Evolutionary conservation across 2,888 invertebrate species (phyloP).

Genomic region (Deilephila porcellus): DNA sequence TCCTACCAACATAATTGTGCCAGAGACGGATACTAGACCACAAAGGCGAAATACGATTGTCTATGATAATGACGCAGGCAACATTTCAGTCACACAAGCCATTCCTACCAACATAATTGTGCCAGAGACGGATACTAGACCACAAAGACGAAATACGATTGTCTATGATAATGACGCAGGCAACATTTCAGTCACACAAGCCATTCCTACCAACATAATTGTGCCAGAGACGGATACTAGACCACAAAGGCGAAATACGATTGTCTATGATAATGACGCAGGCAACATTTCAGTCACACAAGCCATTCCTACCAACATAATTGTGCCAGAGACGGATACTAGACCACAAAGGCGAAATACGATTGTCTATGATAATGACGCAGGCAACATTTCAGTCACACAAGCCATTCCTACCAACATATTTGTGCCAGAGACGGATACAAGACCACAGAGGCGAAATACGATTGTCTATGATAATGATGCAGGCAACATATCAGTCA

Average conservation of each 20-base stretch:
- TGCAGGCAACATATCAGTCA: slow-evolving; percentile 47
- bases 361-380: slow-evolving; percentile 4
- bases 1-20: slow-evolving; percentile 39
- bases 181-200: slow-evolving; percentile 45
- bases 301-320: slow-evolving; percentile 40
- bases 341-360: slow-evolving; percentile 27
- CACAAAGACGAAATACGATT: slow-evolving; percentile 39
- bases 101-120: slow-evolving; percentile 38
- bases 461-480: slow-evolving; percentile 35
- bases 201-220: slow-evolving; percentile 35
- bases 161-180: slow-evolving; percentile 40
- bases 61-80: not conserved
- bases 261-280: slow-evolving; percentile 41
- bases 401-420: slow-evolving; percentile 35
- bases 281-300: slow-evolving; percentile 46
- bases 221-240: slow-evolving; percentile 16
- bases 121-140: slow-evolving; percentile 34
- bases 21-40: not conserved
- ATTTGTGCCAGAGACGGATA: slow-evolving; percentile 39
- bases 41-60: slow-evolving; percentile 30
- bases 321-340: slow-evolving; percentile 27
- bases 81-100: slow-evolving; percentile 8
- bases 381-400: not conserved
- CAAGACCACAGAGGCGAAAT: slow-evolving; percentile 1
- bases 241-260: slow-evolving; percentile 38